Conservation (phyloP, 2,888 invertebrate genomes). For the Caenorhabditis becei region DNA sequence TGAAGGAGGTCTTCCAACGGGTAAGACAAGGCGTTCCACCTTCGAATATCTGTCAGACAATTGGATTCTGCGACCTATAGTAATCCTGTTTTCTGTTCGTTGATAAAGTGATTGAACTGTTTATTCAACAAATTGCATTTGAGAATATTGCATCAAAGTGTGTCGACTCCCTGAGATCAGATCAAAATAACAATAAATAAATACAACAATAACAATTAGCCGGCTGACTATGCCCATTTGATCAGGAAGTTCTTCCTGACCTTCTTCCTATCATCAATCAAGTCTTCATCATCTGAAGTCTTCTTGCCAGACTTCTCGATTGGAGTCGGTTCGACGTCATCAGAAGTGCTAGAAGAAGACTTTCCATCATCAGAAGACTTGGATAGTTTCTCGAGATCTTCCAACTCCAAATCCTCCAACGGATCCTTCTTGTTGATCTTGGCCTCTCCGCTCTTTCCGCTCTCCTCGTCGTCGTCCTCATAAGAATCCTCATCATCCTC, state of each 20-base stretch:
- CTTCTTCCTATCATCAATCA: slow-evolving; percentile 50
- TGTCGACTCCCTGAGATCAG: slow-evolving; percentile 33
- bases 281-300: slow-evolving; percentile 50
- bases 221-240: slow-evolving; percentile 46
- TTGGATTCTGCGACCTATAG: slow-evolving; percentile 49
- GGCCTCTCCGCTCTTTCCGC: slow-evolving; percentile 58
- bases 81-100: slow-evolving; percentile 1
- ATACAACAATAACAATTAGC: slow-evolving; percentile 3
- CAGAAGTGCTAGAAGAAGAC: slow-evolving; percentile 4
- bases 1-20: slow-evolving; percentile 65
- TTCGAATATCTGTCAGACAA: slow-evolving; percentile 52
- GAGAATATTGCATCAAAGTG: slow-evolving; percentile 15
- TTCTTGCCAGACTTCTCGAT: slow-evolving; percentile 23
- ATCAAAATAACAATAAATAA: slow-evolving; percentile 14
- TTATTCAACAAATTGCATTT: slow-evolving; percentile 15
- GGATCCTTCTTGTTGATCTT: slow-evolving; percentile 66
- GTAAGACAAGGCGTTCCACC: slow-evolving; percentile 62
- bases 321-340: slow-evolving; percentile 16
- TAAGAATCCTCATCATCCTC: slow-evolving; percentile 49
- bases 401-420: slow-evolving; percentile 67
- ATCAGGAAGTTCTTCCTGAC: slow-evolving; percentile 41
- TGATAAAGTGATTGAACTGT: slow-evolving; percentile 45
- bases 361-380: slow-evolving; percentile 42
- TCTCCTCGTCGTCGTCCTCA: slow-evolving; percentile 55
- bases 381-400: slow-evolving; percentile 69